Conservation (phyloP, 1,140 invertebrate genomes). For the Drosophila arizonae region DNA sequence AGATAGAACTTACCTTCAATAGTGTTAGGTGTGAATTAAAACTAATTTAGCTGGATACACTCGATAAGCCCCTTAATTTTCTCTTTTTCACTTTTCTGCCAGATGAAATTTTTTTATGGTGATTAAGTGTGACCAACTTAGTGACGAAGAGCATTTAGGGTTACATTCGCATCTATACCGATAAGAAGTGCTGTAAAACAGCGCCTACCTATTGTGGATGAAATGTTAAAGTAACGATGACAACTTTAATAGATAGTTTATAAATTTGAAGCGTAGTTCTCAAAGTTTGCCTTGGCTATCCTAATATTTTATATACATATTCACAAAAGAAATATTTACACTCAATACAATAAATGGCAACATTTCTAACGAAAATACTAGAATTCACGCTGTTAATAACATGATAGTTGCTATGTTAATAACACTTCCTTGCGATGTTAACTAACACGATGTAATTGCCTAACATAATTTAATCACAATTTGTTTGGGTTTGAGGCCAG, state of each 20-base stretch:
- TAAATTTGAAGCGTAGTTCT: too few species aligned
- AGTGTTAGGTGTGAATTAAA: conserved; percentile 49
- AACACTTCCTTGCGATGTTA: not conserved
- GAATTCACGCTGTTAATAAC: not conserved
- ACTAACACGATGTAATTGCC: conserved; percentile 5
- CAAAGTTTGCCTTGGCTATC: not conserved
- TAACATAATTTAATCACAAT: conserved; percentile 31
- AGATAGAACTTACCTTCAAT: conserved; percentile 44
- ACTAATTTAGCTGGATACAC: conserved; percentile 42
- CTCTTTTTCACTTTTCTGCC: conserved; percentile 69
- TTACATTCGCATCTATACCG: conserved; percentile 13
- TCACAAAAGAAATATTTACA: too few species aligned
- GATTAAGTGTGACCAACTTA: conserved; percentile 27
- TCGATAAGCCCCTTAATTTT: conserved; percentile 56
- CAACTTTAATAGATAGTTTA: not conserved
- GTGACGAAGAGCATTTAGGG: conserved; percentile 15
- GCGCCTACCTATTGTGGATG: not conserved
- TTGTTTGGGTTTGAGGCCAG: conserved; percentile 75
- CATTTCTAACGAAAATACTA: too few species aligned
- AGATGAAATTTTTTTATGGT: conserved; percentile 56
- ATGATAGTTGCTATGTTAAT: not conserved
- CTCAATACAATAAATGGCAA: too few species aligned
- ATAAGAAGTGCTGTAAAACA: conserved; percentile 13
- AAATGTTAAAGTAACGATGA: not conserved
- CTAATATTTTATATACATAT: not conserved